Evolutionary conservation across 1,140 invertebrate species (phyloP), one percentile per base, ranked within the genome.

Genomic region (Metaphire vulgaris): DNA sequence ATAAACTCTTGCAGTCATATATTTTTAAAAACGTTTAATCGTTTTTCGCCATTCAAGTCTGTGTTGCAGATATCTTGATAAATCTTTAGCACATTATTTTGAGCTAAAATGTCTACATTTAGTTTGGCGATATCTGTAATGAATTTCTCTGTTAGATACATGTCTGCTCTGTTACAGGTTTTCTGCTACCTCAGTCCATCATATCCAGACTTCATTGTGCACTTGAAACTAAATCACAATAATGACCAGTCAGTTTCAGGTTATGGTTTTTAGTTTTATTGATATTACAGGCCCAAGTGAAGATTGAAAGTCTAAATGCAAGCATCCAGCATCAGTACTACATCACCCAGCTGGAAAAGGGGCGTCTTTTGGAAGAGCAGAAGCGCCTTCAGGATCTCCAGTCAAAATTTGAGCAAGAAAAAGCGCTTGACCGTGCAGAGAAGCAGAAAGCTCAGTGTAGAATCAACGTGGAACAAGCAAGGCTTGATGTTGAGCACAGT

Each of bases 201-300:
- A 12, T 21, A 56, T 21, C 6, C 41, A 56, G 21, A 56, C 41
- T 56, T 56, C 41, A 56, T 56, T 21, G n/a, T n/a, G n/a, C n/a
- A n/a, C n/a, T n/a, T 56, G 6, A 56, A 56, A 56, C 41, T 56
- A 21, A 21, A 56, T 56, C 6, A 56, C 41, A 56, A 12, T 56
- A 56, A 56, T 56, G 6, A 21, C 6, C 21, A 21, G 21, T 56
- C 6, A 12, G 21, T 56, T 21, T 56, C 41, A 12, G 6, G 41
- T 56, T 56, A 56, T 56, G 41, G 6, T 56, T 21, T 56, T 56
- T n/a, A n/a, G n/a, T n/a, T n/a, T n/a, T n/a, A n/a, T n/a, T n/a
- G n/a, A n/a, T n/a, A n/a, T n/a, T n/a, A n/a, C n/a, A 72, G 70
- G 70, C 70, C 6, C 16, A 72, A 34, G 70, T 30, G 70, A n/a